Evolutionary conservation across 2,888 invertebrate genomes (phyloP).

Genomic region (Lycaena phlaeas): DNA sequence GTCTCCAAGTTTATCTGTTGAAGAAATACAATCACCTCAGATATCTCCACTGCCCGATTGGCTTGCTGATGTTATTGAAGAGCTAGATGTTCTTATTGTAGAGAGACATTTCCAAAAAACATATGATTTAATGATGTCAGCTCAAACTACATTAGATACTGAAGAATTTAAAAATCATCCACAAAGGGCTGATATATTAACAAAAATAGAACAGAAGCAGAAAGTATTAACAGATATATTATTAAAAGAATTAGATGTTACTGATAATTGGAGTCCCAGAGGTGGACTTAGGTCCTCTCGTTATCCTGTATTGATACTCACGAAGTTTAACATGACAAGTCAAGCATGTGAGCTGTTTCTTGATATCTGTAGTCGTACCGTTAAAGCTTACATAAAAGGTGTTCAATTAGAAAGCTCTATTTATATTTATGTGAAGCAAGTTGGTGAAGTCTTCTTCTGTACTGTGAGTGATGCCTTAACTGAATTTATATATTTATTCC

Average conservation of each 20-base stretch:
- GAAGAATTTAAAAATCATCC: constrained; percentile 56
- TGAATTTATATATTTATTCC: constrained; percentile 80
- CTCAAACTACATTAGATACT: constrained; percentile 49
- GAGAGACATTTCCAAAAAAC: constrained; percentile 97
- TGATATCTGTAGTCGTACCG: constrained; percentile 84
- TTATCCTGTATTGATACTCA: constrained; percentile 87
- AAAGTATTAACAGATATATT: constrained; percentile 88
- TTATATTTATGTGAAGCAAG: constrained; percentile 83
- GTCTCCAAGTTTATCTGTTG: constrained; percentile 62
- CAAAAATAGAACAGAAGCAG: constrained; percentile 80
- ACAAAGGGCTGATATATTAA: constrained; percentile 48
- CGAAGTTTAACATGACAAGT: constrained; percentile 77
- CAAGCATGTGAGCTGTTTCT: constrained; percentile 88
- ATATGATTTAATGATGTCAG: constrained; percentile 80
- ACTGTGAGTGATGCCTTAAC: constrained; percentile 81
- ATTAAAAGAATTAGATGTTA: constrained; percentile 89
- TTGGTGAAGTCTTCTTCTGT: constrained; percentile 88
- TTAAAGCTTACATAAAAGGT: constrained; percentile 85
- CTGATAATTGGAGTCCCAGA: constrained; percentile 91
- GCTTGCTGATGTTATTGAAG: constrained; percentile 92
- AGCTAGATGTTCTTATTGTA: constrained; percentile 94
- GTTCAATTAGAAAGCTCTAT: constrained; percentile 87
- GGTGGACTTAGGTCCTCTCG: constrained; percentile 90
- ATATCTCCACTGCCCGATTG: constrained; percentile 80
- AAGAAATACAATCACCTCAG: constrained; percentile 56